phyloP scores from a whole-genome alignment of 1,140 invertebrate genomes.

The Drosophila parabipectinata region DNA sequence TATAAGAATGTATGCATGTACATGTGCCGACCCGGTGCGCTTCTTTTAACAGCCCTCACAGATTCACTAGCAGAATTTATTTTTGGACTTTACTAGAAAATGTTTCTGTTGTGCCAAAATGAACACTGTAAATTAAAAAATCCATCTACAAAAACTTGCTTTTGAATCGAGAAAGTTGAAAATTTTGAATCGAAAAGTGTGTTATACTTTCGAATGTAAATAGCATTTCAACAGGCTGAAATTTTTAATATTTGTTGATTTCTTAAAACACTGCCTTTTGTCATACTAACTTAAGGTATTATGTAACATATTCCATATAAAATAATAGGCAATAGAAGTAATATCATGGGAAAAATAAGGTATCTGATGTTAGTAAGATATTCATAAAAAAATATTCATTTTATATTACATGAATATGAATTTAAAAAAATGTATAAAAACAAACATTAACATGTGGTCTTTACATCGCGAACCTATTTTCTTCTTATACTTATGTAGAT shows the following conservation, averaged over 20 bases:
- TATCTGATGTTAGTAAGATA: too few relatives aligned
- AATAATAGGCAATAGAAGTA: neutral
- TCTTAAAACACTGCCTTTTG: too few relatives aligned
- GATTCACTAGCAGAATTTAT: constrained; percentile 69
- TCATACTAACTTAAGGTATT: neutral
- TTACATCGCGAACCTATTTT: too few relatives aligned
- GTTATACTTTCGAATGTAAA: neutral
- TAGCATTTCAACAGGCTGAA: neutral
- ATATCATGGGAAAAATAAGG: too few relatives aligned
- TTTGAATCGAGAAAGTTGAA: neutral
- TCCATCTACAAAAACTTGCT: neutral
- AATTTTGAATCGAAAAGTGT: neutral
- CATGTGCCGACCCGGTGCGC: constrained; percentile 58
- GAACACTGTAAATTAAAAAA: constrained; percentile 61
- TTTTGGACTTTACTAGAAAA: constrained; percentile 76
- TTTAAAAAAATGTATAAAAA: too few relatives aligned
- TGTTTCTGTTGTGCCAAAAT: constrained; percentile 64
- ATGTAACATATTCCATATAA: neutral
- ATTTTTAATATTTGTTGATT: too few relatives aligned
- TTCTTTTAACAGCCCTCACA: constrained; percentile 54
- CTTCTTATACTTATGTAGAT: too few relatives aligned
- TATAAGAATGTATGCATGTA: constrained; percentile 12
- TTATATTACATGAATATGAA: too few relatives aligned
- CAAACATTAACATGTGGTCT: too few relatives aligned
- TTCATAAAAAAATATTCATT: too few relatives aligned